A percentile compares a stretch with the other conserved stretches of the same genome.
Evolutionary conservation across 1,140 invertebrate species (phyloP).

Genomic region (Trypoxylus dichotomus): DNA sequence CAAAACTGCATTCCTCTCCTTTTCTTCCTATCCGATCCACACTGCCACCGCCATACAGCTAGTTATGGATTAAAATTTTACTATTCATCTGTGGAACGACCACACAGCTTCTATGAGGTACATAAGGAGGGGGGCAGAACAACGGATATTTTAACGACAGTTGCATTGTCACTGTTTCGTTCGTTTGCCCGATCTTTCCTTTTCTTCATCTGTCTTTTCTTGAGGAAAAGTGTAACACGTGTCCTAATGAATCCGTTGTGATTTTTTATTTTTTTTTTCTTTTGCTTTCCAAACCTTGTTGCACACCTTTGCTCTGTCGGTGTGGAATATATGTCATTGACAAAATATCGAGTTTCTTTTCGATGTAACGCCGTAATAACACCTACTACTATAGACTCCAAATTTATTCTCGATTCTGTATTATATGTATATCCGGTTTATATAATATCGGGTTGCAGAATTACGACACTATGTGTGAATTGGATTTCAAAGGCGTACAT

Average conservation of each 20-base stretch:
- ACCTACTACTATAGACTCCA: background rate
- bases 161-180: slow-evolving; percentile 17
- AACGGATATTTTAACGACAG: background rate
- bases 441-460: slow-evolving; percentile 11
- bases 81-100: slow-evolving; percentile 15
- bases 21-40: slow-evolving; percentile 10
- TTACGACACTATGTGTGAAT: background rate
- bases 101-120: background rate
- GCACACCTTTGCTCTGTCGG: background rate
- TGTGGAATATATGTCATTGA: background rate
- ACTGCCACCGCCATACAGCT: slow-evolving; percentile 17
- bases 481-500: background rate
- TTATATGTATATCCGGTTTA: slow-evolving; percentile 18
- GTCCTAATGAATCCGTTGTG: slow-evolving; percentile 18
- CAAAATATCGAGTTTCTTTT: slow-evolving; percentile 10
- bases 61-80: slow-evolving; percentile 26
- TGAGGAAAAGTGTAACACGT: slow-evolving; percentile 17
- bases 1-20: slow-evolving; percentile 13
- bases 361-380: background rate
- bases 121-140: background rate
- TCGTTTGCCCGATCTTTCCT: background rate
- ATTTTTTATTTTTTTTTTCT: slow-evolving; percentile 2
- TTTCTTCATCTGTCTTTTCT: slow-evolving; percentile 17
- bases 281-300: background rate
- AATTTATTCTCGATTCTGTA: slow-evolving; percentile 4